Conservation (phyloP, 2,113 vertebrate species). For the Aplodontia rufa region DNA sequence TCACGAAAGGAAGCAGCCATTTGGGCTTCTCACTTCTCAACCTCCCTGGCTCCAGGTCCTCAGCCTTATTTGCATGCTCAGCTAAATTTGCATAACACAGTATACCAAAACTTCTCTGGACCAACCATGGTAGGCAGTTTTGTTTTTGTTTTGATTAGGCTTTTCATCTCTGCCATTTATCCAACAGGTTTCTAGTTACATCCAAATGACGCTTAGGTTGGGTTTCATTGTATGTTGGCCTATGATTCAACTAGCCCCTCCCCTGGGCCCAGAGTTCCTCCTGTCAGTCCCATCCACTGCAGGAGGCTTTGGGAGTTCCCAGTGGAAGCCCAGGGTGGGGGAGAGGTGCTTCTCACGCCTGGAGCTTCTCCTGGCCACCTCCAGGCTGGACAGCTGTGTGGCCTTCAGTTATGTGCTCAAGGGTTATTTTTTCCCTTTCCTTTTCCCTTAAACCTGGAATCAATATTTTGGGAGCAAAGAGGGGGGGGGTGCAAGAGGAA, state of each 20-base stretch:
- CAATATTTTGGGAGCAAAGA: slow-evolving; percentile 33
- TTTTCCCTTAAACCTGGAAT: slow-evolving; percentile 32
- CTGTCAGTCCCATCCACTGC: neutral
- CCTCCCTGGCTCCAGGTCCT: slow-evolving; percentile 4
- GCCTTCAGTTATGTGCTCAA: slow-evolving; percentile 26
- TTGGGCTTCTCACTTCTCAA: neutral
- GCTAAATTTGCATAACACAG: slow-evolving; percentile 73
- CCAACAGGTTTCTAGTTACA: slow-evolving; percentile 78
- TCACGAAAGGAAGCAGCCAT: neutral
- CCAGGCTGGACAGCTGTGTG: neutral
- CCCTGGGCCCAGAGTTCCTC: slow-evolving; percentile 21
- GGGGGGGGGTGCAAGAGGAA: neutral
- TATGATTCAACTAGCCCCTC: neutral
- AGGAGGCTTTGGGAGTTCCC: slow-evolving; percentile 47
- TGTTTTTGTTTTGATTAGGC: slow-evolving; percentile 69
- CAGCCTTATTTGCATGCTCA: slow-evolving; percentile 72
- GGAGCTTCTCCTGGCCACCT: neutral
- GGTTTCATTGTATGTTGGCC: slow-evolving; percentile 72
- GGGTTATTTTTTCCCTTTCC: neutral
- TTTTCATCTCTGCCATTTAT: slow-evolving; percentile 73
- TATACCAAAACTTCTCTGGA: slow-evolving; percentile 60
- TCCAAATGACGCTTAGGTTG: slow-evolving; percentile 78
- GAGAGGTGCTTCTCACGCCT: slow-evolving; percentile 14
- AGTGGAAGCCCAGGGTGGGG: neutral
- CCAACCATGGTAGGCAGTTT: slow-evolving; percentile 44